A percentile compares a stretch with the other conserved stretches of the same genome.
Evolutionary conservation across 2,797 vertebrate species (phyloP).

Genomic region (Gila robusta): DNA sequence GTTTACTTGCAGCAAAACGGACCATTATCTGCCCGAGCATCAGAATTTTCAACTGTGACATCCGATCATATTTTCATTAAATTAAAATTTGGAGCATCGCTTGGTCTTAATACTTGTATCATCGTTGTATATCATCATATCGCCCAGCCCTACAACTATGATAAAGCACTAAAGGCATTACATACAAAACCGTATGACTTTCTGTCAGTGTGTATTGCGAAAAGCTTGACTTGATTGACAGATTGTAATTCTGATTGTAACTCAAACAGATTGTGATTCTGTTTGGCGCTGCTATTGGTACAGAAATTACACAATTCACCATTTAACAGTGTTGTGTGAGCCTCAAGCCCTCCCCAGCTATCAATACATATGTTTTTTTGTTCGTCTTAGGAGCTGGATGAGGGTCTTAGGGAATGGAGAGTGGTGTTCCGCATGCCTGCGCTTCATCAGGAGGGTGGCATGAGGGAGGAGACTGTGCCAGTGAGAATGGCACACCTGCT

Average conservation of each 20-base stretch:
- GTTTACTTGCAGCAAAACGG: not conserved
- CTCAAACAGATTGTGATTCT: not conserved
- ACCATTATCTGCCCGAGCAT: not conserved
- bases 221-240: not conserved
- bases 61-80: not conserved
- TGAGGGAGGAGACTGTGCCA: conserved; percentile 65
- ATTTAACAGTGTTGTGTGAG: not conserved
- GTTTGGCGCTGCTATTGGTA: not conserved
- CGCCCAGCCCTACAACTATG: not conserved
- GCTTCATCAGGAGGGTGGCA: conserved; percentile 48
- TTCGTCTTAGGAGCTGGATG: conserved; percentile 7
- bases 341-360: not conserved
- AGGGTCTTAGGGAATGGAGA: conserved; percentile 65
- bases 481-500: conserved; percentile 69
- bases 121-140: not conserved
- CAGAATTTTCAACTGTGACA: not conserved
- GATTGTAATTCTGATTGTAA: not conserved
- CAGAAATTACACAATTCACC: not conserved
- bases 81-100: not conserved
- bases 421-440: conserved; percentile 73
- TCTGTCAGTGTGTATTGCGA: not conserved
- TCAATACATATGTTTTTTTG: not conserved
- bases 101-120: not conserved
- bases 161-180: not conserved
- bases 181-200: not conserved